Conservation (phyloP, 2,113 vertebrate genomes). For the Xerus inauris region DNA sequence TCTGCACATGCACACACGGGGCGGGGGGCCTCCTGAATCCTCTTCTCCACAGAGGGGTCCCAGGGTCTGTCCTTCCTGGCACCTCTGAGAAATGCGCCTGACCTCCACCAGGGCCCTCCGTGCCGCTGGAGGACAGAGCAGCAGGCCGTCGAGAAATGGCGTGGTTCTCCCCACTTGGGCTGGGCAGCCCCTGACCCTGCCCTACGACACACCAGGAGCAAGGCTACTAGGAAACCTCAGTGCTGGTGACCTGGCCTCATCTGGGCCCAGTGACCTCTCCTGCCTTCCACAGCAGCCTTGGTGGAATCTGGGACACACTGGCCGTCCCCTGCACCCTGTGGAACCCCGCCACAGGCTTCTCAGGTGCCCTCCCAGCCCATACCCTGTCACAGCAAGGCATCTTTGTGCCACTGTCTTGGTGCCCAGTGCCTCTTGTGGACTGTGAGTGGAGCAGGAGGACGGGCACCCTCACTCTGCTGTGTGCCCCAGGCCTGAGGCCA, state of each 20-base stretch:
- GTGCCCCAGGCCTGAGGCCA: neutral
- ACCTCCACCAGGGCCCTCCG: neutral
- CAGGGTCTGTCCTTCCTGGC: neutral
- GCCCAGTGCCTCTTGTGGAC: no score
- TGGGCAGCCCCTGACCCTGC: rapidly evolving
- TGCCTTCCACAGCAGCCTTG: neutral
- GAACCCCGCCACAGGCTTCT: rapidly evolving
- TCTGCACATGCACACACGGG: rapidly evolving
- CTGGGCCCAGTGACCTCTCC: neutral
- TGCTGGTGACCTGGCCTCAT: neutral
- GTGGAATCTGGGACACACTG: neutral
- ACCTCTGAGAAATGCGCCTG: neutral
- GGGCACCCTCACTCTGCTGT: neutral
- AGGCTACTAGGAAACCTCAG: neutral
- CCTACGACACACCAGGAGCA: rapidly evolving
- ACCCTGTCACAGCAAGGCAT: neutral
- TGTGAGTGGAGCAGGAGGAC: no score
- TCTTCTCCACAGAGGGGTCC: neutral
- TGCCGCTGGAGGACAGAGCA: no score
- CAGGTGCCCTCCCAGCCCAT: neutral
- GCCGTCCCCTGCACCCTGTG: neutral
- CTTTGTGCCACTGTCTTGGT: neutral
- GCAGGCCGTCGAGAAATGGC: neutral
- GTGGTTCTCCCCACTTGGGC: rapidly evolving
- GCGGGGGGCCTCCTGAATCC: rapidly evolving